A percentile compares a stretch with the other conserved stretches of the same genome.
Conservation (phyloP, 2,797 vertebrate genomes). For the Cyclopterus lumpus region DNA sequence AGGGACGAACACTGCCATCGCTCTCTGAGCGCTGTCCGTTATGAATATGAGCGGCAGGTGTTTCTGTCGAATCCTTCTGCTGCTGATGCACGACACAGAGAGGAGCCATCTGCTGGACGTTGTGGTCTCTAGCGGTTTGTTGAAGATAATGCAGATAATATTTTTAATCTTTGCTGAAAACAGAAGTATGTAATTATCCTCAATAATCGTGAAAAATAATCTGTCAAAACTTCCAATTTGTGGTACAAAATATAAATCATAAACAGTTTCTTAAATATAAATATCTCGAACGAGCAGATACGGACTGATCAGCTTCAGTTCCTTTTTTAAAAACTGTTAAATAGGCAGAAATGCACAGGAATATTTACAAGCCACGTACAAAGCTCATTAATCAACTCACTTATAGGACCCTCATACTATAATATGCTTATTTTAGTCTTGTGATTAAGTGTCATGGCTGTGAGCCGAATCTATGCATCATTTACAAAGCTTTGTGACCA, state of each 20-base stretch:
- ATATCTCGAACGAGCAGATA: background rate
- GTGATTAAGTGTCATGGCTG: too few relatives aligned
- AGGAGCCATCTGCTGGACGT: slow-evolving; percentile 49
- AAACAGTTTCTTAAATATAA: slow-evolving; percentile 1
- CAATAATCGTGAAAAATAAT: background rate
- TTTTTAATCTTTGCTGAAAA: slow-evolving; percentile 4
- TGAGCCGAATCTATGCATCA: too few relatives aligned
- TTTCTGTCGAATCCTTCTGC: slow-evolving; percentile 42
- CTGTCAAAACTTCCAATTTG: background rate
- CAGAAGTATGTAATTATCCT: background rate
- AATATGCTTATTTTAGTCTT: too few relatives aligned
- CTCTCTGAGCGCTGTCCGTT: slow-evolving; percentile 31
- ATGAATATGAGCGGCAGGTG: slow-evolving; percentile 55
- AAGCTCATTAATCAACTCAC: too few relatives aligned
- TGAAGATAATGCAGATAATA: slow-evolving; percentile 30
- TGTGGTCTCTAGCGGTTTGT: slow-evolving; percentile 29
- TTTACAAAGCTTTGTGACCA: too few relatives aligned
- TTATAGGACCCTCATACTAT: too few relatives aligned
- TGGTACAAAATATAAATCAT: background rate
- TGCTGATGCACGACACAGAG: slow-evolving; percentile 48
- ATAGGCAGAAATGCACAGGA: background rate
- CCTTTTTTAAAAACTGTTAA: background rate
- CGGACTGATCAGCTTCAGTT: background rate
- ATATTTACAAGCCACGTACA: background rate
- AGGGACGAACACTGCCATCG: slow-evolving; percentile 9